Evolutionary conservation across 2,888 invertebrate genomes (phyloP).

Genomic region (Lepidocyrtinus sp.): DNA sequence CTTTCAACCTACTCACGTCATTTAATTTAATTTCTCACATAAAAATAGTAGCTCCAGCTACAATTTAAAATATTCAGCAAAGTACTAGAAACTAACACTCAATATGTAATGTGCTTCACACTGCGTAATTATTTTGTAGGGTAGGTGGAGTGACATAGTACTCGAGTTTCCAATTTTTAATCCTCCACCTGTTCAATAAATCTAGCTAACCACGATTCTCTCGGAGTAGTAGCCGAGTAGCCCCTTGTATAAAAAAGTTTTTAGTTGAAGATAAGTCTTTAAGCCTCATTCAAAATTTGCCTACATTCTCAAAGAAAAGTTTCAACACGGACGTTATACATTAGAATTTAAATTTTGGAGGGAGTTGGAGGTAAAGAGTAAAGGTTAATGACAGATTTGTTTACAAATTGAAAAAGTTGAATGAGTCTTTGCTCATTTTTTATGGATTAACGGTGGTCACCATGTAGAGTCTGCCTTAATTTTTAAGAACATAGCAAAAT

Average conservation of each 20-base stretch:
- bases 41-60: neutral
- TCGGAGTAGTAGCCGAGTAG: neutral
- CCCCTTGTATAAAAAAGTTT: neutral
- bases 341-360: no score
- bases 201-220: constrained; percentile 18
- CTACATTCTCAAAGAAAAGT: no score
- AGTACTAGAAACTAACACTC: constrained; percentile 3
- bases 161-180: constrained; percentile 28
- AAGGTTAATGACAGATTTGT: no score
- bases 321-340: no score
- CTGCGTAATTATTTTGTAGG: no score
- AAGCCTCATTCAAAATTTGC: no score
- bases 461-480: no score
- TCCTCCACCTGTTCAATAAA: constrained; percentile 54
- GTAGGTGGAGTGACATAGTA: constrained; percentile 17
- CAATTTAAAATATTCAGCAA: constrained; percentile 8
- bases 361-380: no score
- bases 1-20: constrained; percentile 7
- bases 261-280: neutral
- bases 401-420: constrained; percentile 5
- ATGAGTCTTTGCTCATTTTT: neutral
- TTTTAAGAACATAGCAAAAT: no score
- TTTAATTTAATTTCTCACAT: constrained; percentile 1
- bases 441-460: constrained; percentile 10
- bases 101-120: constrained; percentile 9